Evolutionary conservation across 2,113 vertebrate genomes (phyloP).

Genomic region (Aphelocoma coerulescens): DNA sequence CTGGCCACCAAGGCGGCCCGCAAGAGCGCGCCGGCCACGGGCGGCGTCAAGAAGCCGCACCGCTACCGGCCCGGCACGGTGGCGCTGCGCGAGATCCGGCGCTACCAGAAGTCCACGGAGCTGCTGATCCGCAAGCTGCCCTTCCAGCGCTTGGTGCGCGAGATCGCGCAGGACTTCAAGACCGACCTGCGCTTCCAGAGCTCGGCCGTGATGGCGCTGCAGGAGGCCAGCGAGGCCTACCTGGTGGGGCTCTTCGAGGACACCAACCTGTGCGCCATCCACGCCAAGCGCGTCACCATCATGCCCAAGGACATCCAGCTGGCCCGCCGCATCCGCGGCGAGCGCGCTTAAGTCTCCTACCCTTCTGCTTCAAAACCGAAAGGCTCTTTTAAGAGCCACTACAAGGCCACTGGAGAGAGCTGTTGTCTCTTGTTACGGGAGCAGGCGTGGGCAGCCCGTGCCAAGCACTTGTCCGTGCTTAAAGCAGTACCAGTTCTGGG

Average conservation of each 20-base stretch:
- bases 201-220: constrained; percentile 66
- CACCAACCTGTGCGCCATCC: constrained; percentile 84
- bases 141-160: constrained; percentile 73
- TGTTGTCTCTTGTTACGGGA: not conserved
- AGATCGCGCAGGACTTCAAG: constrained; percentile 73
- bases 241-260: constrained; percentile 77
- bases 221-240: constrained; percentile 71
- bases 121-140: constrained; percentile 82
- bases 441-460: not conserved
- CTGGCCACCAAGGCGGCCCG: constrained; percentile 54
- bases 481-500: not conserved
- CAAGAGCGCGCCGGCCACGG: constrained; percentile 15
- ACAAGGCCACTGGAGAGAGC: not conserved
- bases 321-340: not conserved
- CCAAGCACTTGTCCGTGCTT: too few relatives aligned
- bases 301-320: constrained; percentile 74
- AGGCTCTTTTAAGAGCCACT: not conserved
- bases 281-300: constrained; percentile 78
- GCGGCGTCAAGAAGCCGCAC: constrained; percentile 52
- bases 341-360: not conserved
- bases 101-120: constrained; percentile 67
- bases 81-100: constrained; percentile 71
- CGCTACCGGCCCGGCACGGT: constrained; percentile 55
- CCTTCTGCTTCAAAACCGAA: not conserved
- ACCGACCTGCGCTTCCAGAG: constrained; percentile 67